Base-by-base conservation (phyloP, 1,140 invertebrate species). In the Drosophila lacteicornis region DNA sequence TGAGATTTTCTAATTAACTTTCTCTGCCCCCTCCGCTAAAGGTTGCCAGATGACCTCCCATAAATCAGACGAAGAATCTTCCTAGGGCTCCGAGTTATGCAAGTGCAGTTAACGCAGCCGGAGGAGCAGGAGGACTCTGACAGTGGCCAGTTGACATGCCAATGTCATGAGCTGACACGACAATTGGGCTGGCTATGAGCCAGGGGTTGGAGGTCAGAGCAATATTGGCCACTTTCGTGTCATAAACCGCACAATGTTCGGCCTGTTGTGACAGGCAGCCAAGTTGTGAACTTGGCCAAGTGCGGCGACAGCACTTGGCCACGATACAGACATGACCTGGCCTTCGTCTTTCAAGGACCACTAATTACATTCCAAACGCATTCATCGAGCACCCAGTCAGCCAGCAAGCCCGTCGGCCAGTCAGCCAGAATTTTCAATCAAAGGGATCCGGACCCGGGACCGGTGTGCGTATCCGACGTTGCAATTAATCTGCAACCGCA, bases 341-440 rank as follows among this genome's bases (percentile, higher is more conserved):
- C 19, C 25, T 59, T 4, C 22, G 22, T 25, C 22, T 25, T 25
- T 25, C 22, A 25, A 25, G 22, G 3, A 25, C 9, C 19, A 42
- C 36, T 79, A 75, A 86, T 79, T 85, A 59, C 57, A 60, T 67
- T 80, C 66, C 58, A 58, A 61, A 55, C 25, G 58, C 46, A 84
- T 66, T 85, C 67, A 85, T 79, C 70, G 47, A n/a, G 43, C 43
- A 50, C 47, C 12, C 13, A 36, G 22, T 22, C 15, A 49, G 17
- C 12, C 38, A 25, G 22, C 22, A 25, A 33, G 33, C 33, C 33
- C 4, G 9, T 11, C n/a, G 27, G 22, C 19, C 15, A 49, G 19
- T 13, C 40, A 22, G 27, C 42, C 50, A 17, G 59, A 47, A 73
- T 75, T 65, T 56, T 13, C 47, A 74, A 82, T 82, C 56, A 45